These are phyloP conservation scores for Rutilus rutilus DNA, from an alignment of 2,113 vertebrate genomes.

Conservation along the genomic window DNA sequence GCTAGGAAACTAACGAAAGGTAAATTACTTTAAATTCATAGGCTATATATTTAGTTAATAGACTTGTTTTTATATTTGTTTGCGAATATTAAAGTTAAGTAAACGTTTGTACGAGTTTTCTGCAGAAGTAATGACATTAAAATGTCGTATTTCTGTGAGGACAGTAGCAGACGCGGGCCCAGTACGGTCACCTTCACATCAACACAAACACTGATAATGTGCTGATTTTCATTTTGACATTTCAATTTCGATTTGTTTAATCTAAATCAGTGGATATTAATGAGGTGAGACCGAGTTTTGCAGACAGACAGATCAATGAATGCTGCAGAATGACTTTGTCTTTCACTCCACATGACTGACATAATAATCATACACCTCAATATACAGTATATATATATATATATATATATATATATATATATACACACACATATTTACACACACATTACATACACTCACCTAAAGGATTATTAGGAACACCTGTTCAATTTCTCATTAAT, in stretches of 20 bases:
- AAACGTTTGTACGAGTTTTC: background rate
- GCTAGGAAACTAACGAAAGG: constrained; percentile 8
- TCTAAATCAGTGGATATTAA: background rate
- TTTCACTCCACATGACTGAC: background rate
- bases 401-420: too few species aligned
- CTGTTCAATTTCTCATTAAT: too few species aligned
- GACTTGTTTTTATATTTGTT: background rate
- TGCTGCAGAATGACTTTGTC: background rate
- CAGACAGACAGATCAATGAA: background rate
- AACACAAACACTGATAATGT: background rate
- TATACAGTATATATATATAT: too few species aligned
- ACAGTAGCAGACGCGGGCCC: background rate
- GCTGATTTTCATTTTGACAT: background rate
- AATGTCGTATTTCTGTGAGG: background rate
- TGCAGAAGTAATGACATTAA: background rate
- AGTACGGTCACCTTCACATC: constrained; percentile 19
- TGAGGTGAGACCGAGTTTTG: background rate
- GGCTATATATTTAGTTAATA: background rate
- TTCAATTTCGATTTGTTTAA: background rate
- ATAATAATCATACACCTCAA: background rate
- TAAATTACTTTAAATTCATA: background rate
- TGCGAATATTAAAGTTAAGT: background rate
- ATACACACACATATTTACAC: too few species aligned
- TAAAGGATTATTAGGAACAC: too few species aligned
- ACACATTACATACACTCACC: too few species aligned